Evolutionary conservation across 2,888 invertebrate genomes (phyloP), one percentile per base, ranked within the genome.

Genomic region (Neocrepidodera transversa): DNA sequence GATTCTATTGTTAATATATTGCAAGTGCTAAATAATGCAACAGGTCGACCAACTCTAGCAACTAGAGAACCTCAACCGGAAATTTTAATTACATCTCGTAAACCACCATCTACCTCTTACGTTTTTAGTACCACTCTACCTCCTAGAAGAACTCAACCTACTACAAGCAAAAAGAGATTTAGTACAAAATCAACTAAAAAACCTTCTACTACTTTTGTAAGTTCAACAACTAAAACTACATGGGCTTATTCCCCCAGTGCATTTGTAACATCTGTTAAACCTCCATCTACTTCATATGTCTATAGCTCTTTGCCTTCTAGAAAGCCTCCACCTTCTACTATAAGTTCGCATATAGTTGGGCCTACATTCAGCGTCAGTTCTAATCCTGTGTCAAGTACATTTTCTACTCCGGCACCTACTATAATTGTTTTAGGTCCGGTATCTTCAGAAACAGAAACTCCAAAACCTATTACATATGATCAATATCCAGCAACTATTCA

Each of bases 1-100:
- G 82, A 83, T 60, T 83, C 84, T 0, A 82, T 85, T 49, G 82
- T 84, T 13, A 83, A 87, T 45, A 88, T 89, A 3, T 83, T 88
- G 57, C 83, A 87, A 68, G 86, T 88, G 82, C 74, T 88, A 7
- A 88, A 81, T 43, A 70, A 66, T 11, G 62, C 71, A n/a, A 70
- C 71, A 4, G 66, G 59, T 8, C 70, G 71, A 5, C 77, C 82
- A 1, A 77, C 82, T 1, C 81, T 82, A 50, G 18, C 50, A 0
- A 61, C 59, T 42, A 52, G 18, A 42, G 40, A 26, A 32, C 57
- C 60, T 6, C 26, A 28, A 20, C 42, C 13, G 14, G 50, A 50
- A 36, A 28, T 50, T 6, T 35, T 45, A 6, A 20, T 56, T 2
- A 62, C 64, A 8, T 62, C 74, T 8, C 69, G 68, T 28, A 76